A percentile compares a stretch with the other conserved stretches of the same genome.
These are phyloP conservation scores for Parnassius orleans DNA, from an alignment of 2,888 invertebrate genomes.

Conservation along the genomic window DNA sequence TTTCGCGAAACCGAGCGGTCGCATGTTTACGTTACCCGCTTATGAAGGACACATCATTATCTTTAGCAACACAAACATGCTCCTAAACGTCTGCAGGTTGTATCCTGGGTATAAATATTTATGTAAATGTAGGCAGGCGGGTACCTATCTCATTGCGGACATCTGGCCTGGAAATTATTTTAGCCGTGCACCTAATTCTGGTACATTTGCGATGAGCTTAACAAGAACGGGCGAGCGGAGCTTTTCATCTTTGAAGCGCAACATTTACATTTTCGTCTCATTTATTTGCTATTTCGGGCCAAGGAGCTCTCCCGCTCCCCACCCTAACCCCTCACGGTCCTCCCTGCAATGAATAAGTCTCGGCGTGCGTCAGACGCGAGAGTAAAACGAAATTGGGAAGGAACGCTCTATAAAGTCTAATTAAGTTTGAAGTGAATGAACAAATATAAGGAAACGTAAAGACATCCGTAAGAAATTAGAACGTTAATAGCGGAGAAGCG, in stretches of 20 bases:
- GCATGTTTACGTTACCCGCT: constrained; percentile 13
- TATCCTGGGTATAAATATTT: constrained; percentile 25
- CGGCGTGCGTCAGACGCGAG: constrained; percentile 66
- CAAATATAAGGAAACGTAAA: constrained; percentile 41
- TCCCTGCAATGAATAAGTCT: constrained; percentile 76
- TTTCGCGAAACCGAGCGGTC: constrained; percentile 17
- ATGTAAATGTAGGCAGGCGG: constrained; percentile 38
- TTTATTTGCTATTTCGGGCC: constrained; percentile 81
- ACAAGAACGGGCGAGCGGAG: constrained; percentile 74
- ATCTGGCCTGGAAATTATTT: constrained; percentile 77
- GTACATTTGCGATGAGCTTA: constrained; percentile 79
- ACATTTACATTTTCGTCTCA: constrained; percentile 82
- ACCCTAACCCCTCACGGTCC: constrained; percentile 47
- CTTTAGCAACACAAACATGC: constrained; percentile 24
- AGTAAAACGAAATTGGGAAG: constrained; percentile 78
- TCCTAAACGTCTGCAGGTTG: constrained; percentile 19
- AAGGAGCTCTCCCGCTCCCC: constrained; percentile 48
- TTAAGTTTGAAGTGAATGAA: constrained; percentile 79
- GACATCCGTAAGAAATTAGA: background rate
- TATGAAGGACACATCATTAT: constrained; percentile 16
- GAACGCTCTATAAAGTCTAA: constrained; percentile 81
- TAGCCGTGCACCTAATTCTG: constrained; percentile 75
- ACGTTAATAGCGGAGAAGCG: background rate
- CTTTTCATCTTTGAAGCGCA: constrained; percentile 80
- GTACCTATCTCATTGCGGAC: constrained; percentile 42